Evolutionary conservation across 2,888 invertebrate genomes (phyloP), one percentile per base, ranked within the genome.

Genomic region (Steinernema scapterisci): DNA sequence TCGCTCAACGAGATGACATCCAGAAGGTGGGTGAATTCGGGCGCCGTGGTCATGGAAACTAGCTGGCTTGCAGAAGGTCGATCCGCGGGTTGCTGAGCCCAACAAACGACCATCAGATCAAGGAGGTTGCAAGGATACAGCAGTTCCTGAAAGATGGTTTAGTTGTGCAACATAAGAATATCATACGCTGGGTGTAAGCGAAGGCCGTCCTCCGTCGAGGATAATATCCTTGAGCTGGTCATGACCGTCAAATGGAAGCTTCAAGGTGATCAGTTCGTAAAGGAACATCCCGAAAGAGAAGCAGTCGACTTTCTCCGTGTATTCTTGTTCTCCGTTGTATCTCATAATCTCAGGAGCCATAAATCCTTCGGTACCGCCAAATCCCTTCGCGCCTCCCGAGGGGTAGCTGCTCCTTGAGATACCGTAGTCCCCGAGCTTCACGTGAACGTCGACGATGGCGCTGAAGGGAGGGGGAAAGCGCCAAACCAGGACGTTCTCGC

Each of bases 301-400:
- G 82, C 96, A 95, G 88, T 99, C 97, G 75, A 97, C 96, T 91
- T 97, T 97, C 87, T 97, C 96, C 0, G 96, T 97, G 84, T 99
- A 99, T 84, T 97, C 96, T 88, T 97, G 96, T 88, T 97, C 97
- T 0, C 99, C 99, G 88, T 97, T 97, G 89, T 95, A 96, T 70
- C 95, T 91, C 91, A 97, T 94, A 80, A 99, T 97, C 90, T 99
- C 97, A 0, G 97, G 99, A 1, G 97, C 99, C 94, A 99, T 99
- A 88, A 97, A 99, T 0, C 97, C 97, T 89, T 96, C 95, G 0
- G 99, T 99, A 0, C 99, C 97, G 0, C 97, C 97, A 89, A 97
- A 97, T 0, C 99, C 97, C 88, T 86, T 86, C n/a, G 84, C 84
- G 9, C 89, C 89, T 11, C 85, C 87, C 0, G 85, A 83, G 19